Base-by-base conservation (phyloP, 2,797 vertebrate genomes). In the Pyrrhura leucotis region DNA sequence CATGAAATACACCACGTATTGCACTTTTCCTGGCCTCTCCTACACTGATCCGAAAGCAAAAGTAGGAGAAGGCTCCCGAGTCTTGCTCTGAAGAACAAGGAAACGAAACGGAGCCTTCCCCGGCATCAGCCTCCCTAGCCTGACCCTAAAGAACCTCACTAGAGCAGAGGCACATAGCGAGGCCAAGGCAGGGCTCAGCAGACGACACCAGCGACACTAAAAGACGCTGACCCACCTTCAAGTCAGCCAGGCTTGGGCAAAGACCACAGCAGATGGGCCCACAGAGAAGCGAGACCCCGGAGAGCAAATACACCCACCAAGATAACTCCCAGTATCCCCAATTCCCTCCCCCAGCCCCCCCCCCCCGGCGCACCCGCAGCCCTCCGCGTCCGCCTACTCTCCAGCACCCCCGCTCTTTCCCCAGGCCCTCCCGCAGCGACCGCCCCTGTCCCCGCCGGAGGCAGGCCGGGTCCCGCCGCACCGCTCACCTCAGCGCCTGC, bases 301-400 rank as follows among this genome's bases (percentile, higher is more conserved):
- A 31, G 5, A 2, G 8, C 37, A 51, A 42, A 62, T 1, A 26
- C 63, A 48, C 0, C 10, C n/a, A 14, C 18, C 8, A 4, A 4
- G 17, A 17, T 4, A 5, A 54, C 3, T 2, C 19, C 15, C 44
- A 20, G 25, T 0, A 8, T 2, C 11, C 10, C 4, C n/a, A 10
- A 14, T 9, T 16, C 7, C n/a, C 15, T 7, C 23, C 56, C 13
- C 12, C 20, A 42, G 4, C 33, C 15, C 1, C 5, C 10, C 25
- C n/a, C 8, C 8, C 21, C n/a, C n/a, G n/a, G n/a, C n/a, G n/a
- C n/a, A n/a, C n/a, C n/a, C n/a, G n/a, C n/a, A n/a, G n/a, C n/a
- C n/a, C n/a, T n/a, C n/a, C n/a, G n/a, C n/a, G n/a, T n/a, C n/a
- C n/a, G n/a, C n/a, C n/a, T n/a, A n/a, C n/a, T n/a, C n/a, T n/a